phyloP scores from a whole-genome alignment of 2,113 vertebrate species.

The Poeciliopsis retropinna region DNA sequence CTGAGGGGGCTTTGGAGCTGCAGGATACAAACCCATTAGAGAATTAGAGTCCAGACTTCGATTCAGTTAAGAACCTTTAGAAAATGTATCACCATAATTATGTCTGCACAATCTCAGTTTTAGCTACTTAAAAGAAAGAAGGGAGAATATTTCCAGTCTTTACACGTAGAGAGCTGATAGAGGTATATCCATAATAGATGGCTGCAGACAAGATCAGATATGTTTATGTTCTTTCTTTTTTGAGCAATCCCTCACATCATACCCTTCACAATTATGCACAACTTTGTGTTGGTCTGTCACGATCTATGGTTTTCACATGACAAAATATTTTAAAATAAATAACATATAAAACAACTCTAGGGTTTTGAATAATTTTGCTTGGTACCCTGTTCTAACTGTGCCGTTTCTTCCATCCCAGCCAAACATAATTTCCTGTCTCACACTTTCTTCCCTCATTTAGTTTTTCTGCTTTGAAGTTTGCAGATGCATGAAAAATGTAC shows the following conservation, averaged over 20 bases:
- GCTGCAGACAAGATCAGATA: no score
- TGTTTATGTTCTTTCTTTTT: no score
- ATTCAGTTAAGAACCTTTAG: no score
- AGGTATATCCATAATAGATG: background rate
- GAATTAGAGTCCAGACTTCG: no score
- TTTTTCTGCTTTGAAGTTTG: slow-evolving; percentile 29
- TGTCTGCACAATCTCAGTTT: no score
- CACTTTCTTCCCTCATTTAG: slow-evolving; percentile 1
- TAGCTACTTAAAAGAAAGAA: no score
- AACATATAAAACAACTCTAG: background rate
- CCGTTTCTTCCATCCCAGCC: slow-evolving; percentile 3
- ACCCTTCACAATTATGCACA: background rate
- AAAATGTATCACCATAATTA: no score
- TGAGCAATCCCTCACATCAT: no score
- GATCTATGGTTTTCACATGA: background rate
- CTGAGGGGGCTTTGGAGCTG: no score
- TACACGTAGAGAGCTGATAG: background rate
- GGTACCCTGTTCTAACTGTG: background rate
- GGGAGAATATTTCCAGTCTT: background rate
- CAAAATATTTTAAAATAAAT: background rate
- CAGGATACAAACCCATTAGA: no score
- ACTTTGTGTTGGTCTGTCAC: background rate
- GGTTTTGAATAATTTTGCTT: background rate
- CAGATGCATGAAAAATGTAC: slow-evolving; percentile 45
- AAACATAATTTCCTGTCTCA: slow-evolving; percentile 24